Percentiles rank a stretch among this genome's conserved stretches.
These are phyloP conservation scores for Buceros bicornis DNA, from an alignment of 2,797 vertebrate genomes.

Conservation along the genomic window DNA sequence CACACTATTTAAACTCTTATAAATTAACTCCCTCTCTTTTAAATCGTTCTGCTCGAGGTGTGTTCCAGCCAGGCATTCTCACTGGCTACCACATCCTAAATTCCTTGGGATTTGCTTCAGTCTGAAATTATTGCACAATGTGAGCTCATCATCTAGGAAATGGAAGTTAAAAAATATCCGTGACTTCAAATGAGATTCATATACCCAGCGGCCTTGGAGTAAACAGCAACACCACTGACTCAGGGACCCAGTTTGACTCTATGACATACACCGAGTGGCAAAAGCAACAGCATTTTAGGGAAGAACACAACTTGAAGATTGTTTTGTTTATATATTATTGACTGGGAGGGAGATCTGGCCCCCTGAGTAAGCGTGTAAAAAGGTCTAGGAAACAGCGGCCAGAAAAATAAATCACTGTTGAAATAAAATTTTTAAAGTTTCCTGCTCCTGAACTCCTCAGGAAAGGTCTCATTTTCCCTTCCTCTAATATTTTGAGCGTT, in stretches of 20 bases:
- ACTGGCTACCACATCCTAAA: not conserved
- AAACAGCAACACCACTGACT: conserved; percentile 41
- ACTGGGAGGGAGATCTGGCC: conserved; percentile 5
- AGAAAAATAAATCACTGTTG: conserved; percentile 47
- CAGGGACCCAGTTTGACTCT: not conserved
- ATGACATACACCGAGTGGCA: not conserved
- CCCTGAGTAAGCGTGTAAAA: conserved; percentile 34
- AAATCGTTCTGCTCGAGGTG: conserved; percentile 33
- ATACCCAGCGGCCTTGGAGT: not conserved
- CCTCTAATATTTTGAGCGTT: not conserved
- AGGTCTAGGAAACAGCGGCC: conserved; percentile 3
- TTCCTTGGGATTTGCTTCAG: conserved; percentile 58
- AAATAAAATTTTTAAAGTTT: conserved; percentile 58
- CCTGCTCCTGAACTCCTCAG: conserved; percentile 32
- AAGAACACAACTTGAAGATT: not conserved
- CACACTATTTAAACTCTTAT: conserved; percentile 37
- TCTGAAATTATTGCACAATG: conserved; percentile 10
- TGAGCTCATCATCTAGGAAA: conserved; percentile 36
- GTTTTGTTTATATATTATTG: conserved; percentile 5
- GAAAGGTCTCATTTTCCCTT: conserved; percentile 40
- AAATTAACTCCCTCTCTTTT: conserved; percentile 54
- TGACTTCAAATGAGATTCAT: not conserved
- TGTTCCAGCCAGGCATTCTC: conserved; percentile 36
- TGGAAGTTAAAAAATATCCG: conserved; percentile 39
- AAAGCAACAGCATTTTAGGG: conserved; percentile 46